Evolutionary conservation across 23 tunicate genomes (phyloP), one percentile per base, ranked within the genome.

Genomic region (Pegea sp.): DNA sequence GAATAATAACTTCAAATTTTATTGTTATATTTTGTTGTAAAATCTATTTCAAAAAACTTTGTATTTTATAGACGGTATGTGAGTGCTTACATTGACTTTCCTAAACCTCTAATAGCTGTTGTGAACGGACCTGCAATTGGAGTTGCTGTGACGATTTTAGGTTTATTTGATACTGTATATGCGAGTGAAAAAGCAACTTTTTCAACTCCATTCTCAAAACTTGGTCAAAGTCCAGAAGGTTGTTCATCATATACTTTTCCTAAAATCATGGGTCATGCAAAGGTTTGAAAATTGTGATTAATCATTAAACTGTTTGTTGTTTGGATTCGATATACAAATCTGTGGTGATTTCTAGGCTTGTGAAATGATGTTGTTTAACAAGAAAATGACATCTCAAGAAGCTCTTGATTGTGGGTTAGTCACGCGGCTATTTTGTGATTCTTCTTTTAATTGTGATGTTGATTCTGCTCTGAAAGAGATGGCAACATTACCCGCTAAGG

Each of bases 91-190:
- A 91, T 91, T 50, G 86, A 78, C 33, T 91, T 91, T 69, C 93
- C 84, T 23, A 91, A 91, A 31, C 91, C 91, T 6, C 58, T 91
- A 38, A 57, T 91, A 24, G 99, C 99, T 24, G 84, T 76, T 3
- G 69, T 73, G 4, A 91, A 91, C 54, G 99, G 99, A 33, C 99
- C 99, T 23, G 99, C 99, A 27, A 79, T 91, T 49, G 99, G 99
- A 29, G 69, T 91, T n/a, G 55, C 99, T 20, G 92, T 71, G 19
- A 78, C 99, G 1, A 66, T 63, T 34, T 58, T 91, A 0, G 91
- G 86, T 30, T 48, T 91, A 29, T 79, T 81, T 63, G 99, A 91
- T 64, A 65, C 74, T 24, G 93, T 91, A 24, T 72, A 58, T 59
- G 96, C 96, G 0, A 30, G 68, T 29, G 93, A 91, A 6, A 27